Evolutionary conservation across 2,888 invertebrate genomes (phyloP).

Genomic region (Plutella xylostella): DNA sequence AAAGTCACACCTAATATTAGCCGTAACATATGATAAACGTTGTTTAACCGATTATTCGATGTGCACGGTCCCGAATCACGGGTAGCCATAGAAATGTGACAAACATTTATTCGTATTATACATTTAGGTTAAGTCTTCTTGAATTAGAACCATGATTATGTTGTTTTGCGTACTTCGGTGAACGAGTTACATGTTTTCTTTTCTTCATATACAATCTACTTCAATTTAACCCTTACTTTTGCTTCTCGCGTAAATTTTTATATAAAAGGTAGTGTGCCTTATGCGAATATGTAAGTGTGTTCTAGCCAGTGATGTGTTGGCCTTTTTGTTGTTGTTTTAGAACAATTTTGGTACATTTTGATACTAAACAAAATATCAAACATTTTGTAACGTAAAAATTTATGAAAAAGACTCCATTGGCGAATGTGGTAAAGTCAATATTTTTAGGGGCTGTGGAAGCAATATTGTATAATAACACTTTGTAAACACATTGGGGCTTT

Average conservation of each 20-base stretch:
- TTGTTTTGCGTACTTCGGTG: slow-evolving; percentile 50
- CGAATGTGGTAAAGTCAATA: not conserved
- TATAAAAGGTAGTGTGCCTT: slow-evolving; percentile 53
- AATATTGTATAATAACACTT: not conserved
- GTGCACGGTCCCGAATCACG: too few species aligned
- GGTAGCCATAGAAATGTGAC: slow-evolving; percentile 51
- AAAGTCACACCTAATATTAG: too few species aligned
- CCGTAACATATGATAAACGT: too few species aligned
- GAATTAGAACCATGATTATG: slow-evolving; percentile 52
- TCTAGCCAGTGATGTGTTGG: too few species aligned
- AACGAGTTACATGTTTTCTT: slow-evolving; percentile 37
- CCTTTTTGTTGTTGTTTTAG: too few species aligned
- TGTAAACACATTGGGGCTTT: slow-evolving; percentile 1
- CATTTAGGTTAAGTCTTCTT: slow-evolving; percentile 52
- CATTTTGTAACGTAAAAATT: not conserved
- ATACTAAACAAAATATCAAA: slow-evolving; percentile 26
- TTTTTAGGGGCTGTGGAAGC: not conserved
- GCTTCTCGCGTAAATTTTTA: slow-evolving; percentile 47
- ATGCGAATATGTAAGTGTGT: slow-evolving; percentile 57
- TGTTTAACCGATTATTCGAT: too few species aligned
- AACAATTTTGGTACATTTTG: too few species aligned
- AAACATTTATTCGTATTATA: slow-evolving; percentile 60
- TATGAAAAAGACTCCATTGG: too few species aligned
- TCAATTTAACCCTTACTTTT: slow-evolving; percentile 25
- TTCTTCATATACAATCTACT: not conserved